phyloP scores from a whole-genome alignment of 2,113 vertebrate species.

The Syrrhaptes paradoxus region DNA sequence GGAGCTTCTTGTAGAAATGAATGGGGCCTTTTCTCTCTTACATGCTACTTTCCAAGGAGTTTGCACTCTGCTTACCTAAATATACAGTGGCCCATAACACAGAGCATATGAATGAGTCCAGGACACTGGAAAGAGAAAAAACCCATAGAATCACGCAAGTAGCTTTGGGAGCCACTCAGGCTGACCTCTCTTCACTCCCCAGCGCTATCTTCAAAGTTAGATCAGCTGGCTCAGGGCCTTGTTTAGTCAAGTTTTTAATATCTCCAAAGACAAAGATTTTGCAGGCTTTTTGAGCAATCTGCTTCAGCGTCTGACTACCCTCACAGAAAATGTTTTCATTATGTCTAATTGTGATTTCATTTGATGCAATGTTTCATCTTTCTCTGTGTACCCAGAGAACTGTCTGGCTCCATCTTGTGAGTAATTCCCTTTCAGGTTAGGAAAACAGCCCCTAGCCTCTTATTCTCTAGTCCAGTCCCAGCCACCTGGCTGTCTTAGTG shows the following conservation, averaged over 20 bases:
- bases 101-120: neutral
- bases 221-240: neutral
- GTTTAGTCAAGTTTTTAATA: neutral
- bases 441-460: neutral
- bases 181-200: neutral
- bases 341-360: neutral
- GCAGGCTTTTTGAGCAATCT: neutral
- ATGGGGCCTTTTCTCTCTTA: conserved; percentile 10
- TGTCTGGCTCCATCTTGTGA: neutral
- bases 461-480: neutral
- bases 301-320: neutral
- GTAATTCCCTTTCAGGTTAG: neutral
- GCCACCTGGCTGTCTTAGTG: neutral
- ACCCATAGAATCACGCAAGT: neutral
- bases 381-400: neutral
- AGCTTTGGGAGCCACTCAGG: neutral
- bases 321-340: neutral
- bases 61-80: conserved; percentile 2
- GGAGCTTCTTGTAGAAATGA: conserved; percentile 22
- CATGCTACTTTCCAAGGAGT: neutral
- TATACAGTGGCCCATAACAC: neutral
- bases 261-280: neutral
- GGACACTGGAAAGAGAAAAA: neutral
- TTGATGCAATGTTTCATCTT: neutral
- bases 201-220: neutral